phyloP scores from a whole-genome alignment of 2,888 invertebrate genomes.

The Dasypolia templi region DNA sequence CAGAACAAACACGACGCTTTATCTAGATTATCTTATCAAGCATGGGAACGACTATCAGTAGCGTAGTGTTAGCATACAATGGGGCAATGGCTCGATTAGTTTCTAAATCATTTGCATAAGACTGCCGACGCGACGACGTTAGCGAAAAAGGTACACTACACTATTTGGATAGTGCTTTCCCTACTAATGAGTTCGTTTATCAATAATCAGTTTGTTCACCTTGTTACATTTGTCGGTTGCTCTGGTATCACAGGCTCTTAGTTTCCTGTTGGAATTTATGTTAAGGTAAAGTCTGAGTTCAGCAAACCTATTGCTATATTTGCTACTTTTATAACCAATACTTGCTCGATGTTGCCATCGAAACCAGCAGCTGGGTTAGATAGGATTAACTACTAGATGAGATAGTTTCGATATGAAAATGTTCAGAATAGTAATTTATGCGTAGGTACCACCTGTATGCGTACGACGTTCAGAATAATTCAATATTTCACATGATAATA shows the following conservation, averaged over 20 bases:
- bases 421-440: too few species aligned
- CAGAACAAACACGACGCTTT: constrained; percentile 56
- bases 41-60: constrained; percentile 75
- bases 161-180: constrained; percentile 49
- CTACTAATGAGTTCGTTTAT: constrained; percentile 32
- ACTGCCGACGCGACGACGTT: constrained; percentile 51
- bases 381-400: too few species aligned
- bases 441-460: too few species aligned
- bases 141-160: constrained; percentile 25
- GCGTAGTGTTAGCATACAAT: constrained; percentile 78
- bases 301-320: too few species aligned
- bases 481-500: constrained; percentile 62
- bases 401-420: too few species aligned
- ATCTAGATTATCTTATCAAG: constrained; percentile 75
- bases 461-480: constrained; percentile 4
- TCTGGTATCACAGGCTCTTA: too few species aligned
- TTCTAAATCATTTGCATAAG: constrained; percentile 73
- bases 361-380: too few species aligned
- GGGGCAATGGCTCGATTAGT: constrained; percentile 74
- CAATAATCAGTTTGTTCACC: constrained; percentile 45
- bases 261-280: too few species aligned
- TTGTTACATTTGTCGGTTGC: too few species aligned
- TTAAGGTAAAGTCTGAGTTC: too few species aligned
- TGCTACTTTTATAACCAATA: too few species aligned
- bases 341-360: too few species aligned